These are phyloP conservation scores for Probaryconus sp. DNA, from an alignment of 1,140 invertebrate genomes.

Conservation along the genomic window DNA sequence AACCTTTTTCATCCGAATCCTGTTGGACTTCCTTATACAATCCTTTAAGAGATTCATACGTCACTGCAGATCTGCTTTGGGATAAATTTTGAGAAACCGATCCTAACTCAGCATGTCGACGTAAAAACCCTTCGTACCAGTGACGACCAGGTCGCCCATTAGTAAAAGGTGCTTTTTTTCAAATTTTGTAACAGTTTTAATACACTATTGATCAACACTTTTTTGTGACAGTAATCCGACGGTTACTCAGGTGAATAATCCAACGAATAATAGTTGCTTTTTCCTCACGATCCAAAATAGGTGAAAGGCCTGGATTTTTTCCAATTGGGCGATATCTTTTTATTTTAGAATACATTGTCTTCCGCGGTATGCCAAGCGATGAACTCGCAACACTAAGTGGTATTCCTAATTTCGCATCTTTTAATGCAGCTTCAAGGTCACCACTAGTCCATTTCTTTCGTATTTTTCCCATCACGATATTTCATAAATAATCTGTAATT, in stretches of 20 bases:
- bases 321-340: slow-evolving; percentile 2
- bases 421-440: neutral
- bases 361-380: neutral
- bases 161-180: no score
- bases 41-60: slow-evolving; percentile 1
- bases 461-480: slow-evolving; percentile 19
- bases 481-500: no score
- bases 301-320: slow-evolving; percentile 3
- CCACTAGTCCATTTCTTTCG: slow-evolving; percentile 3
- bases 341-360: neutral
- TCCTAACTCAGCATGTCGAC: slow-evolving; percentile 52
- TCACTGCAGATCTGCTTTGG: no score
- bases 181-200: no score
- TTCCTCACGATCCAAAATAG: slow-evolving; percentile 44
- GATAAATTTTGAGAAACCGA: slow-evolving; percentile 43
- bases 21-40: slow-evolving; percentile 33
- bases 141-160: no score
- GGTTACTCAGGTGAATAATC: slow-evolving; percentile 60
- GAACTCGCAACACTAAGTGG: neutral
- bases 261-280: slow-evolving; percentile 63
- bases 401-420: neutral
- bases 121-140: slow-evolving; percentile 65
- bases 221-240: slow-evolving; percentile 66
- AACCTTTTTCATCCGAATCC: slow-evolving; percentile 59
- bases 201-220: no score